These are phyloP conservation scores for Ctena decussata DNA, from an alignment of 2,888 invertebrate species.

Conservation along the genomic window DNA sequence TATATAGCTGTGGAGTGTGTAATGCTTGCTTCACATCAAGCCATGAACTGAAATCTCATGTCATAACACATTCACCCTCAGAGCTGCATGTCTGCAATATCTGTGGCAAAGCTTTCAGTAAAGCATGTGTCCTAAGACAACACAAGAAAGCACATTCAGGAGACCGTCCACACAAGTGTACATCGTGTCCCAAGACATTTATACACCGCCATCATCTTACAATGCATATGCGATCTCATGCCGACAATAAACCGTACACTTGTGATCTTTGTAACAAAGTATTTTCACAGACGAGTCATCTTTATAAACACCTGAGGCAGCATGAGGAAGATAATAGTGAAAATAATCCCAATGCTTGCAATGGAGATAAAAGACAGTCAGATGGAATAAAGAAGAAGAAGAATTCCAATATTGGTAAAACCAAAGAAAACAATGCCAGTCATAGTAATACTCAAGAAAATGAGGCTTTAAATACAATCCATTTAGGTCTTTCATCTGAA, in stretches of 20 bases:
- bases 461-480: no score
- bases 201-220: constrained; percentile 73
- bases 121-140: constrained; percentile 71
- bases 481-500: no score
- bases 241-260: constrained; percentile 50
- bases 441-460: no score
- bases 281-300: constrained; percentile 68
- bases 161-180: constrained; percentile 68
- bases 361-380: not conserved
- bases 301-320: constrained; percentile 63
- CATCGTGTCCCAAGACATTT: constrained; percentile 66
- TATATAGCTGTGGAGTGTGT: constrained; percentile 73
- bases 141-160: constrained; percentile 72
- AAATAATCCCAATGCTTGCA: not conserved
- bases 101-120: constrained; percentile 71
- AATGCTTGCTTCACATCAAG: constrained; percentile 59
- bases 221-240: constrained; percentile 68
- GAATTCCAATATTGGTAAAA: not conserved
- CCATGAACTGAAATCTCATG: constrained; percentile 69
- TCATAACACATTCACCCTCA: constrained; percentile 68
- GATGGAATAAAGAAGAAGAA: not conserved
- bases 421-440: no score
- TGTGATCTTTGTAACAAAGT: constrained; percentile 64
- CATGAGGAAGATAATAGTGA: constrained; percentile 49
- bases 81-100: constrained; percentile 68